Base-by-base conservation (phyloP, 2,797 vertebrate genomes). In the Linurgus olivaceus region DNA sequence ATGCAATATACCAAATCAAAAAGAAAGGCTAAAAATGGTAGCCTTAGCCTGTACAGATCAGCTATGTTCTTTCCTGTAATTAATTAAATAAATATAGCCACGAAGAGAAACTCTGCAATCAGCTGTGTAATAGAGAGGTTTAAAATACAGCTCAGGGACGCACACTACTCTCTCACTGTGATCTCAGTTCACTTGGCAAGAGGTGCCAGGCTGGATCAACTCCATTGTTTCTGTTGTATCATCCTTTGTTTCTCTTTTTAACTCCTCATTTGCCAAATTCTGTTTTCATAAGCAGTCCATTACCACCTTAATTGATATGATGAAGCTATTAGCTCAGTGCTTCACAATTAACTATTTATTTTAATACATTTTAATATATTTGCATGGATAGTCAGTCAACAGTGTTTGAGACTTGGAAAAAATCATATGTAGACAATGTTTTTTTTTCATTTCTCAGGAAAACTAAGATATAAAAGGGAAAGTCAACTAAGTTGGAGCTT, bases 241-340 rank as follows among this genome's bases (percentile, higher is more conserved):
- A 92, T 57, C 55, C 65, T 93, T 95, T 96, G 72, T 96, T 93
- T 89, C 85, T 86, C 44, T 16, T 67, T 95, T 94, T 91, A 97
- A 95, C 94, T 77, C 65, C n/a, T 87, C 10, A 17, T 89, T 86
- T 89, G 68, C 91, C 79, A 80, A 51, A 68, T 91, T 87, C 74
- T 77, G 13, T 68, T 87, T 71, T 61, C 8, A 0, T 80, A 63
- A 80, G 38, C n/a, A 74, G 21, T 63, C 81, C 80, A 40, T 77
- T 31, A 77, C 17, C 35, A 71, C 16, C 24, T 40, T 86, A 68
- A 40, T 35, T 65, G 57, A 57, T 35, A 65, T 0, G 5, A 61
- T 63, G 26, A 65, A 52, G 21, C 50, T 80, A 12, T 59, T 77
- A 45, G 65, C 20, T 47, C n/a, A 61, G 4, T 45, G 14, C 74